phyloP scores from a whole-genome alignment of 1,140 invertebrate species.

The Grapholita molesta region DNA sequence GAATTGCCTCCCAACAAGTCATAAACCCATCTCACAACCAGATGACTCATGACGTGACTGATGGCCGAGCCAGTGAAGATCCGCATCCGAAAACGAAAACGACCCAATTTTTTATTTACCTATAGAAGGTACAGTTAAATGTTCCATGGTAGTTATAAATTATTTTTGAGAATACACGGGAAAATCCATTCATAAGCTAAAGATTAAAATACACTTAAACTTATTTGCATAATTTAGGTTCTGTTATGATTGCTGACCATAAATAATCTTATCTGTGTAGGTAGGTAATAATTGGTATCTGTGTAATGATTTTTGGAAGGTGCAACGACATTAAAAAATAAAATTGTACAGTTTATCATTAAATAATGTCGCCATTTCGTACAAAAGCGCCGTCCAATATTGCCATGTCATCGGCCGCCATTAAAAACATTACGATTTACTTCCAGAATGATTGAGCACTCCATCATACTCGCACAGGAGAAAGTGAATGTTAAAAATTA shows the following conservation, averaged over 20 bases:
- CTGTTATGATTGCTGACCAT: no score
- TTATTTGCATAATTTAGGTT: no score
- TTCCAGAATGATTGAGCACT: not conserved
- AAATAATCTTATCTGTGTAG: no score
- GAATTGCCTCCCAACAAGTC: not conserved
- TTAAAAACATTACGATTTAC: not conserved
- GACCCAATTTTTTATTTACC: not conserved
- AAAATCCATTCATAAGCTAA: no score
- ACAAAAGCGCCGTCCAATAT: not conserved
- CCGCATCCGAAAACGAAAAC: not conserved
- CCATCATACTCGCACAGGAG: not conserved
- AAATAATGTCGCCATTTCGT: not conserved
- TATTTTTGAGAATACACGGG: no score
- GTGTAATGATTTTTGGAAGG: no score
- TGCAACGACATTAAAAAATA: not conserved
- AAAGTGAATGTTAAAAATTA: not conserved
- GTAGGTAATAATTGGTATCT: no score
- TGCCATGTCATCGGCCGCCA: not conserved
- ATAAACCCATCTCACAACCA: not conserved
- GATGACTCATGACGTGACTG: conserved; percentile 11
- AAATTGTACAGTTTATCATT: not conserved
- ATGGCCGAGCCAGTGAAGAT: not conserved
- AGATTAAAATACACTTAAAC: no score
- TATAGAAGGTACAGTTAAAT: no score
- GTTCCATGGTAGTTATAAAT: no score